A percentile compares a stretch with the other conserved stretches of the same genome.
Conservation (phyloP, 1,140 invertebrate species). For the Reticulitermes speratus region DNA sequence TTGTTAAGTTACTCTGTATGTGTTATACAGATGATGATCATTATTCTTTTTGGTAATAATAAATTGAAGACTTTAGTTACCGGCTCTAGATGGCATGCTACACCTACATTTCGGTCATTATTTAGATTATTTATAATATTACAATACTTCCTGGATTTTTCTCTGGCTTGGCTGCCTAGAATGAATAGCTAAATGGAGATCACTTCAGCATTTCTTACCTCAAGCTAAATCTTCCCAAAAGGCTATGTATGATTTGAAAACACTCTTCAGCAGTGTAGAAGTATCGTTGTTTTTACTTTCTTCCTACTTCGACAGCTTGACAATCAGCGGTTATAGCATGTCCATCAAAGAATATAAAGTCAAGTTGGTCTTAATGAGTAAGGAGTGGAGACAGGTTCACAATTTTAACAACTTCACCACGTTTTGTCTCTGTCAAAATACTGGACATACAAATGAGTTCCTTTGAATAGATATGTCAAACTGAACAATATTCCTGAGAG, state of each 20-base stretch:
- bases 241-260: conserved; percentile 15
- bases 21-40: background rate
- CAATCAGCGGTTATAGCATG: conserved; percentile 30
- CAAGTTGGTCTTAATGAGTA: background rate
- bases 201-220: conserved; percentile 17
- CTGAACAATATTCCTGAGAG: background rate
- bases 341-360: conserved; percentile 27
- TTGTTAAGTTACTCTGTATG: background rate
- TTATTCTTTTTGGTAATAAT: conserved; percentile 24
- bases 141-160: conserved; percentile 27
- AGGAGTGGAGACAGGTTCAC: no score
- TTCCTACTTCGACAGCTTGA: conserved; percentile 24
- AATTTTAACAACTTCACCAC: background rate
- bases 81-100: conserved; percentile 31
- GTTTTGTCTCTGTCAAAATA: background rate
- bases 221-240: conserved; percentile 15
- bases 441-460: no score
- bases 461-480: background rate
- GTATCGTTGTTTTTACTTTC: conserved; percentile 32
- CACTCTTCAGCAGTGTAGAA: background rate
- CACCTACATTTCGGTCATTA: conserved; percentile 25
- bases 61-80: conserved; percentile 28
- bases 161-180: conserved; percentile 31
- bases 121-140: conserved; percentile 28
- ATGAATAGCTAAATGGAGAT: conserved; percentile 29